Percentiles rank a stretch among this genome's conserved stretches.
Conservation (phyloP, 2,797 vertebrate genomes). For the Sarcophilus harrisii region DNA sequence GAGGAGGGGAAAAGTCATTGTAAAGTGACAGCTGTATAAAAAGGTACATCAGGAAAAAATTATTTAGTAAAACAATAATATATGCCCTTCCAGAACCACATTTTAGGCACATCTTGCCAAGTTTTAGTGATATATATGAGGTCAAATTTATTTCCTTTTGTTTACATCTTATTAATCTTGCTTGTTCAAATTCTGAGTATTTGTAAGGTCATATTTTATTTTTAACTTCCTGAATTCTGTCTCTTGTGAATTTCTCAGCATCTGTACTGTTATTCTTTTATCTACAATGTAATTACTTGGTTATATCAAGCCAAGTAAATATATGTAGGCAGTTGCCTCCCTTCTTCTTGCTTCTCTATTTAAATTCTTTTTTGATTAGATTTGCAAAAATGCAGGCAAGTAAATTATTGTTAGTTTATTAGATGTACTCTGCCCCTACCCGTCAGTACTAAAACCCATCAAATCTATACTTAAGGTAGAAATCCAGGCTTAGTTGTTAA, state of each 20-base stretch:
- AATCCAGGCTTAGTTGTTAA: background rate
- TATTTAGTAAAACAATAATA: background rate
- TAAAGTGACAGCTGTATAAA: background rate
- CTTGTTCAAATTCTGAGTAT: background rate
- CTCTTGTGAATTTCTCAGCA: background rate
- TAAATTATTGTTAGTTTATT: background rate
- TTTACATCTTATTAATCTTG: background rate
- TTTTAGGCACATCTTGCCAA: background rate
- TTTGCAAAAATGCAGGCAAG: background rate
- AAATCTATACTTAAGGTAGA: background rate
- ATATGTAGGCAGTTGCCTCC: background rate
- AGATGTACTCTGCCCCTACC: background rate
- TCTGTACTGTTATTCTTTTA: background rate
- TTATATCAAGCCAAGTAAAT: background rate
- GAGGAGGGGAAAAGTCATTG: background rate
- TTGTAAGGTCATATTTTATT: background rate
- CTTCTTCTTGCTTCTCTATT: background rate
- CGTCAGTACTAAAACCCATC: background rate
- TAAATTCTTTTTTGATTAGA: background rate
- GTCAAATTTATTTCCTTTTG: background rate
- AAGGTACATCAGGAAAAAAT: background rate
- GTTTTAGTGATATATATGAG: background rate
- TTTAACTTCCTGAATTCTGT: background rate
- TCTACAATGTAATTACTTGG: background rate
- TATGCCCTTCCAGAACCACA: background rate